These are phyloP conservation scores for Tapirus indicus DNA, from an alignment of 2,797 vertebrate species.

Conservation along the genomic window DNA sequence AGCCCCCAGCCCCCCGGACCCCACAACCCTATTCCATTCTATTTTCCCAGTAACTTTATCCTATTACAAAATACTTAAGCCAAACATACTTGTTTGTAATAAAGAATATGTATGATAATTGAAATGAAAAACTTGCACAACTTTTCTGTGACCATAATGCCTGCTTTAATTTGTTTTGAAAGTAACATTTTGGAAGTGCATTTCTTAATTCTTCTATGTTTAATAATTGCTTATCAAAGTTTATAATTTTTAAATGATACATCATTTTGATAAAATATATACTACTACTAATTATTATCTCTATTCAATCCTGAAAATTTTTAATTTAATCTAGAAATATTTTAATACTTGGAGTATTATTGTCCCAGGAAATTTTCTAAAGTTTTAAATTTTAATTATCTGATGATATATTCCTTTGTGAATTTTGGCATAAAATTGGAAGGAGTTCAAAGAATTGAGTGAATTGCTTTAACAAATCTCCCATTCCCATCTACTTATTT, in stretches of 20 bases:
- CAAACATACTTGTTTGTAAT: not conserved
- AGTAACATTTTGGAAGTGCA: not conserved
- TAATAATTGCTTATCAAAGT: conserved; percentile 43
- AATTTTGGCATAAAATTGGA: conserved; percentile 53
- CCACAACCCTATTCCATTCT: not conserved
- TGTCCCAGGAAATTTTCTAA: not conserved
- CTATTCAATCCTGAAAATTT: not conserved
- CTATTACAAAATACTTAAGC: conserved; percentile 14
- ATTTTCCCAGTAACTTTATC: not conserved
- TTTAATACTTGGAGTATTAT: not conserved
- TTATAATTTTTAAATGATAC: not conserved
- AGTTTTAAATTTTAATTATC: conserved; percentile 22
- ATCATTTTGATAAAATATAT: conserved; percentile 30
- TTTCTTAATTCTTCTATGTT: conserved; percentile 30
- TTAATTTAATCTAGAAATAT: not conserved
- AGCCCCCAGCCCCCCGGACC: not conserved
- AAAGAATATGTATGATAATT: not conserved
- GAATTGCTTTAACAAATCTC: not conserved
- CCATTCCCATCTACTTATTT: not conserved
- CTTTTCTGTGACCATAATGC: not conserved
- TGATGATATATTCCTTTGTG: not conserved
- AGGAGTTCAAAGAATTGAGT: not conserved
- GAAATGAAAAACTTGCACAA: not conserved
- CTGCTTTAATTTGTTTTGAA: conserved; percentile 19
- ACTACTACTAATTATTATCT: conserved; percentile 17